Evolutionary conservation across 2,113 vertebrate species (phyloP), one percentile per base, ranked within the genome.

Genomic region (Myotis lucifugus): DNA sequence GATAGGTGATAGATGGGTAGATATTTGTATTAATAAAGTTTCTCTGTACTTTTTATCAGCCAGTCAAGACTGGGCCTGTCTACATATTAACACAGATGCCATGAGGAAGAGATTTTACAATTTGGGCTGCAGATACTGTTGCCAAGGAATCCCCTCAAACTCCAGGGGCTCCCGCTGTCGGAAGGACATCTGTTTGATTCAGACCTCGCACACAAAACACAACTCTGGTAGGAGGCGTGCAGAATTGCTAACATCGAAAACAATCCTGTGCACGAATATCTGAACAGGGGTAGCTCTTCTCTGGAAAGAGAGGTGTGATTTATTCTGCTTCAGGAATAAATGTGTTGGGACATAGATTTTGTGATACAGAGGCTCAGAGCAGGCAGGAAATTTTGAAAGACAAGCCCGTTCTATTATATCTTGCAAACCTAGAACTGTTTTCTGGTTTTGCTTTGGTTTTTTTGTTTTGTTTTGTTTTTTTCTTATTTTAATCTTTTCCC

Each of bases 311-410:
- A 92, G 3, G 21, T 14, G 3, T 32, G 46, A 10, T 77, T 88
- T 54, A 19, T 21, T 88, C 23, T 91, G n/a, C 25, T 42, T 83
- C 32, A 37, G 12, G 64, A 21, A 3, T 14, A 61, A 25, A 29
- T 11, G 15, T 61, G 32, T 21, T 23, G 2, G 34, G 64, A 37
- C 4, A 12, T 27, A 4, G 17, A 77, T 66, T 89, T 79, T n/a
- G 27, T 87, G 32, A 83, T 37, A 61, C 13, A 74, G n/a, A 93
- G 29, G 14, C 32, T 21, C 67, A 73, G 40, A 32, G 17, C 32
- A 14, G 29, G n/a, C 92, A 95, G 25, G 10, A 66, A 14, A n/a
- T 70, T 85, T 95, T 77, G 25, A 92, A 95, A 91, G 59, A 92
- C 27, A 74, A 84, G 6, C 11, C 11, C 3, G 19, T 13, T 2